Evolutionary conservation across 2,888 invertebrate species (phyloP).

Genomic region (Digitonthophagus gazella): DNA sequence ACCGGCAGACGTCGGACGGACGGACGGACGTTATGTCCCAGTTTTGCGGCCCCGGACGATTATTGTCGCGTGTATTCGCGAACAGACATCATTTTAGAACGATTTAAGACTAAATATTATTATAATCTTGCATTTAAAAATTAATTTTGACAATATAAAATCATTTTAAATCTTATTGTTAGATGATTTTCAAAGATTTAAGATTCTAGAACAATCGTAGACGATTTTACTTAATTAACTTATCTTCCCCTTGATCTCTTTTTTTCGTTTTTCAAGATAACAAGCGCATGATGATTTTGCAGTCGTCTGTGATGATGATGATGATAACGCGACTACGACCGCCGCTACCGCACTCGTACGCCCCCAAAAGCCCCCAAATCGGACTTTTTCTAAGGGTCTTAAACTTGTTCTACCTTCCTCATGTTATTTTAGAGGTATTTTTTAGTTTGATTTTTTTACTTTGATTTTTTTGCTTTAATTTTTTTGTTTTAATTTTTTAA

Average conservation of each 20-base stretch:
- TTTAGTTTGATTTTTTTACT: conserved; percentile 11
- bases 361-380: conserved; percentile 17
- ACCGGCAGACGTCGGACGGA: too few species aligned
- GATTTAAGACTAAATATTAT: too few species aligned
- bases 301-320: conserved; percentile 42
- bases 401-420: conserved; percentile 67
- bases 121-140: too few species aligned
- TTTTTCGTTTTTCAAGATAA: conserved; percentile 41
- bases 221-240: conserved; percentile 12
- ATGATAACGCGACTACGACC: conserved; percentile 45
- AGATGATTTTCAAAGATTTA: too few species aligned
- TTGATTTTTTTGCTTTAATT: conserved; percentile 1
- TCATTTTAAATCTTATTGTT: too few species aligned
- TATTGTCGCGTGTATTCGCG: too few species aligned
- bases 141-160: too few species aligned
- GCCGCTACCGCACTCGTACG: too few species aligned
- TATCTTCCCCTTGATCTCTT: conserved; percentile 29
- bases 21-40: too few species aligned
- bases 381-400: conserved; percentile 54
- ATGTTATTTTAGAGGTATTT: conserved; percentile 70
- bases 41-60: too few species aligned
- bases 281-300: conserved; percentile 51
- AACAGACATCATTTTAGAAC: too few species aligned
- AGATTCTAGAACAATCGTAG: too few species aligned
- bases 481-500: conserved; percentile 14